phyloP scores from a whole-genome alignment of 2,888 invertebrate genomes.

The Sarcophaga caerulescens region DNA sequence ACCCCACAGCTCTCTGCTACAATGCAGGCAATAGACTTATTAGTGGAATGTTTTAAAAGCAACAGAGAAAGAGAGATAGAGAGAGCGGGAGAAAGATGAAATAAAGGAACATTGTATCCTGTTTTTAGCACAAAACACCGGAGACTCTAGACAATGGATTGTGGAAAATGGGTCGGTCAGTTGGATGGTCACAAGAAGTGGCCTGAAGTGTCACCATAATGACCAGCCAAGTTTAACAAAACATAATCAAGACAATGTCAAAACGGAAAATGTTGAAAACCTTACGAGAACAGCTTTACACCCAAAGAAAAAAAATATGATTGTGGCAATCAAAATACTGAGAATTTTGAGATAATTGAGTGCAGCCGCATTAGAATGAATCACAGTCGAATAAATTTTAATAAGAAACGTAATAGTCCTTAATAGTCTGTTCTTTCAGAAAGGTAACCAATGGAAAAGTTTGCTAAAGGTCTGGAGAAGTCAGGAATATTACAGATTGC shows the following conservation, averaged over 20 bases:
- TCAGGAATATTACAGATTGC: no score
- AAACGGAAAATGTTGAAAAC: slow-evolving; percentile 30
- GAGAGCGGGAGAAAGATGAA: background rate
- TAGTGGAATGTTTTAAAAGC: background rate
- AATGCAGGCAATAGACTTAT: slow-evolving; percentile 30
- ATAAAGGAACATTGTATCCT: background rate
- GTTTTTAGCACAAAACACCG: slow-evolving; percentile 36
- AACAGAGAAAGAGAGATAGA: background rate
- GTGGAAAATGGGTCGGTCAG: background rate
- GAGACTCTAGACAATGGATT: slow-evolving; percentile 44
- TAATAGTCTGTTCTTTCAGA: no score
- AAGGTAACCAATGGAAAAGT: no score
- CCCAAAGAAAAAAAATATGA: no score
- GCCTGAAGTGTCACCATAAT: slow-evolving; percentile 16
- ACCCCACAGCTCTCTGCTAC: no score
- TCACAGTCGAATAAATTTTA: no score
- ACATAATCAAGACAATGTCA: background rate
- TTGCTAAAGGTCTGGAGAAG: no score
- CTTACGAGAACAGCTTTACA: no score
- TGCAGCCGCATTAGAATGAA: no score
- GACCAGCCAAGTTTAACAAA: slow-evolving; percentile 40
- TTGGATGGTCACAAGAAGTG: background rate
- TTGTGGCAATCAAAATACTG: no score
- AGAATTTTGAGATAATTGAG: no score
- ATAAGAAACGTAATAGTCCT: no score